Evolutionary conservation across 1,140 invertebrate genomes (phyloP).

Genomic region (Neodiprion virginianus): DNA sequence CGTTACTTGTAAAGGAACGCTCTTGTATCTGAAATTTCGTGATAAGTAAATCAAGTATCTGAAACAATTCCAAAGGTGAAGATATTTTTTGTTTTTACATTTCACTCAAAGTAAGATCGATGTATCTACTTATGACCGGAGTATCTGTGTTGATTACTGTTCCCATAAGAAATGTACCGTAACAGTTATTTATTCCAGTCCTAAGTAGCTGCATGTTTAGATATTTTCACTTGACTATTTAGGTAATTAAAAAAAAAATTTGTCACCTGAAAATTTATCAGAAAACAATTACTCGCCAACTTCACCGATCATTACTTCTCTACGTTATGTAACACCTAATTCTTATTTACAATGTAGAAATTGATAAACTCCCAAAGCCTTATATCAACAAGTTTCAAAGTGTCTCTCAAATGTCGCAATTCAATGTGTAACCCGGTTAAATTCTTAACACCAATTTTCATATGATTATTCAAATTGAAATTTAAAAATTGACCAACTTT

Average conservation of each 20-base stretch:
- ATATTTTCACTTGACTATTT: conserved; percentile 14
- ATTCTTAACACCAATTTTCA: no score
- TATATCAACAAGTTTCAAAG: not conserved
- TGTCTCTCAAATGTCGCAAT: no score
- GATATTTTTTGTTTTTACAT: conserved; percentile 27
- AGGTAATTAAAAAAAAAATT: conserved; percentile 12
- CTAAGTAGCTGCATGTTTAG: conserved; percentile 56
- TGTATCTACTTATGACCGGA: conserved; percentile 57
- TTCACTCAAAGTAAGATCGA: conserved; percentile 29
- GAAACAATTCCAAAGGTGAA: conserved; percentile 55
- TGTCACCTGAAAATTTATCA: not conserved
- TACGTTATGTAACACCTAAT: conserved; percentile 11
- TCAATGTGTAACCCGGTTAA: no score
- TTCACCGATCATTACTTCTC: conserved; percentile 15
- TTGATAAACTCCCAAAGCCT: not conserved
- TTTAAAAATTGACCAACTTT: no score
- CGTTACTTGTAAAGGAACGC: conserved; percentile 25
- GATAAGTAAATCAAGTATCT: no score
- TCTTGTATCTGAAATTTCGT: no score
- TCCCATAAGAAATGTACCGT: conserved; percentile 60
- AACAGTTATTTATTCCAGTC: conserved; percentile 49
- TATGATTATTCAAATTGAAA: no score
- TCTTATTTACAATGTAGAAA: not conserved
- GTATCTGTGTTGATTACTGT: conserved; percentile 26
- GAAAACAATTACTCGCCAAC: conserved; percentile 8